Conservation (phyloP, 1,140 invertebrate species). For the Rhyacophila brunnea region DNA sequence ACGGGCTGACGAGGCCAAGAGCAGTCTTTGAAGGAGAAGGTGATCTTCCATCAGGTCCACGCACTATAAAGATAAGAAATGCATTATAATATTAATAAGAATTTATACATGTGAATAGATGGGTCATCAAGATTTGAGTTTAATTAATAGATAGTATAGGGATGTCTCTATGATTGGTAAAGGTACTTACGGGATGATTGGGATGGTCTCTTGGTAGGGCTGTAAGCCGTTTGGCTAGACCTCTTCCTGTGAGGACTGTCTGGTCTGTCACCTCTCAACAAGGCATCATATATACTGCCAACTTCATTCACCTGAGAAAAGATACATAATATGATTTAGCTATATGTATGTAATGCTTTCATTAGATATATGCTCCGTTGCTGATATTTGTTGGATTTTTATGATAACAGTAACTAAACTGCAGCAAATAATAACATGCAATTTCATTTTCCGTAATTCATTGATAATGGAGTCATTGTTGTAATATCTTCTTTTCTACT, state of each 20-base stretch:
- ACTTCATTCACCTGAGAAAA: conserved; percentile 73
- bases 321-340: not conserved
- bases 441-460: too few species aligned
- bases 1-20: conserved; percentile 60
- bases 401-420: too few species aligned
- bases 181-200: conserved; percentile 56
- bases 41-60: conserved; percentile 71
- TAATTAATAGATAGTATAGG: too few species aligned
- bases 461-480: too few species aligned
- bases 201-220: conserved; percentile 72
- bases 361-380: too few species aligned
- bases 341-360: too few species aligned
- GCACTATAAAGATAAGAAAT: conserved; percentile 51
- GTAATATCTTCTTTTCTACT: too few species aligned
- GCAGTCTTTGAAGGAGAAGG: conserved; percentile 76
- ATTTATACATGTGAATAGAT: not conserved
- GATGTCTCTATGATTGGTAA: too few species aligned
- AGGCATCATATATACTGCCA: conserved; percentile 79
- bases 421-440: too few species aligned
- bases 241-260: conserved; percentile 71
- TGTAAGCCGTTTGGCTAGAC: conserved; percentile 56
- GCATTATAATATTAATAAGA: not conserved
- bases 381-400: too few species aligned
- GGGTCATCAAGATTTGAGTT: not conserved
- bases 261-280: conserved; percentile 70